phyloP scores from a whole-genome alignment of 2,113 vertebrate genomes.

The Grallaria varia region DNA sequence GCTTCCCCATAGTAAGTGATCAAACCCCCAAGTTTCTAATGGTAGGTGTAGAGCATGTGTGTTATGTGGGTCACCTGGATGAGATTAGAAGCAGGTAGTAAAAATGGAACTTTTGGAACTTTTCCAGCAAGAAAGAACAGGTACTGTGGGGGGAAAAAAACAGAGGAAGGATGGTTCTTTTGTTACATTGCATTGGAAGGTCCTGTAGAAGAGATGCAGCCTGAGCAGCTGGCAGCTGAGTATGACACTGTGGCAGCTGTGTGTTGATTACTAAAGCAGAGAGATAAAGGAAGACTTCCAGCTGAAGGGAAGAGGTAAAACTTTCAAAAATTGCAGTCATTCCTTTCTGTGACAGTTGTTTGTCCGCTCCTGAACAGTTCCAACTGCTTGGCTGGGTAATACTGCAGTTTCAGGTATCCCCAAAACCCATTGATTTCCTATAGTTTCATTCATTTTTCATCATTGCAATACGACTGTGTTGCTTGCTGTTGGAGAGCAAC shows the following conservation, averaged over 20 bases:
- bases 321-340: accelerated
- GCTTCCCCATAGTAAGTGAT: not conserved
- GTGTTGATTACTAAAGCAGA: not conserved
- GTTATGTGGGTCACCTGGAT: not conserved
- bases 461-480: not conserved
- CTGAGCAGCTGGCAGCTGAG: not conserved
- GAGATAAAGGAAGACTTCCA: not conserved
- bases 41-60: accelerated
- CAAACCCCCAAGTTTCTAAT: not conserved
- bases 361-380: not conserved
- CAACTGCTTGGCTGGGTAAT: not conserved
- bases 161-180: not conserved
- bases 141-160: not conserved
- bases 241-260: not conserved
- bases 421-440: not conserved
- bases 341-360: not conserved
- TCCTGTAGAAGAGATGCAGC: not conserved
- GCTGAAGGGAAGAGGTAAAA: not conserved
- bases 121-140: not conserved
- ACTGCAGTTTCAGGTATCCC: not conserved
- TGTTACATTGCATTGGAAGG: not conserved
- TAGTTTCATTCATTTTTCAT: not conserved
- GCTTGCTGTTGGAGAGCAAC: not conserved
- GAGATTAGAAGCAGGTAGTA: not conserved
- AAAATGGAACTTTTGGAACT: not conserved